Evolutionary conservation across 2,113 vertebrate genomes (phyloP).

Genomic region (Tachysurus vachellii): DNA sequence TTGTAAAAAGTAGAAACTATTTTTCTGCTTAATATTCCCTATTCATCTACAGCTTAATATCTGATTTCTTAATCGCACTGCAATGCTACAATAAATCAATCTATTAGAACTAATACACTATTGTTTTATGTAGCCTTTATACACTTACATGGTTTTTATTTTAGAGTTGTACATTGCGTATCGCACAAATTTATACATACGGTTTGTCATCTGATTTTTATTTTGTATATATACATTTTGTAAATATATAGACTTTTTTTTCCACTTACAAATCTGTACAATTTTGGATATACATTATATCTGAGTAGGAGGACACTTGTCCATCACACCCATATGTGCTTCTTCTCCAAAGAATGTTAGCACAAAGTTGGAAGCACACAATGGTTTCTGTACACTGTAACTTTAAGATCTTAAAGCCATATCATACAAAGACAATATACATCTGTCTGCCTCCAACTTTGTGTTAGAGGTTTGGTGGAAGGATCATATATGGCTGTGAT

Average conservation of each 20-base stretch:
- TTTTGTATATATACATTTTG: no score
- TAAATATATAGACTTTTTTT: no score
- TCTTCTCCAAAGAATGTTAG: no score
- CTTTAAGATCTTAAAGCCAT: no score
- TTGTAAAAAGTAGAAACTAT: neutral
- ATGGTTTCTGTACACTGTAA: no score
- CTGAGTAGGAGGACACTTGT: no score
- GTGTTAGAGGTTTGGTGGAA: neutral
- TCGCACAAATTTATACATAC: neutral
- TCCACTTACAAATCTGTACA: no score
- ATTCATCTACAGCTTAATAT: neutral
- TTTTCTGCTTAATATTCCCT: neutral
- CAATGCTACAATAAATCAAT: neutral
- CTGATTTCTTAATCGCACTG: neutral
- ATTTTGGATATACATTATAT: no score
- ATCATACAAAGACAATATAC: no score
- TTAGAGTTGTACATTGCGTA: neutral
- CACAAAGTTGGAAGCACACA: no score
- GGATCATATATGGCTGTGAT: neutral
- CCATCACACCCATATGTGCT: no score
- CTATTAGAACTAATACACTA: neutral
- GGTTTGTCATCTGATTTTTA: neutral
- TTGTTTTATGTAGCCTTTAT: neutral
- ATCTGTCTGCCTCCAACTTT: neutral
- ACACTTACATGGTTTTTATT: neutral